Conservation (phyloP, 2,888 invertebrate genomes). For the Lycophotia porphyrea region DNA sequence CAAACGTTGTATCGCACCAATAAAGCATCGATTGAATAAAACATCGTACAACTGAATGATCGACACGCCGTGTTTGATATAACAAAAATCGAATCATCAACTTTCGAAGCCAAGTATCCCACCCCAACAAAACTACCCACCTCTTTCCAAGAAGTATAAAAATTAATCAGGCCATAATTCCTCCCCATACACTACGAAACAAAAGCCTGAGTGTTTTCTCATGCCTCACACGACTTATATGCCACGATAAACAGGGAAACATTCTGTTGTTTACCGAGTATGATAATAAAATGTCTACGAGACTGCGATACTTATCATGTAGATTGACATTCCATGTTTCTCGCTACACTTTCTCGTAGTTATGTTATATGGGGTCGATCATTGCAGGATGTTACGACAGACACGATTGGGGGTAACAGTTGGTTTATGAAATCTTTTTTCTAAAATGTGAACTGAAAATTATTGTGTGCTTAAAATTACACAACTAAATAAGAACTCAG, state of each 20-base stretch:
- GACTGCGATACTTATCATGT: conserved; percentile 19
- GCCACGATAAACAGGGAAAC: conserved; percentile 30
- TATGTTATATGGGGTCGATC: not conserved
- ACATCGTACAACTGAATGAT: too few relatives aligned
- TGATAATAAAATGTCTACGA: conserved; percentile 37
- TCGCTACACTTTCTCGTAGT: not conserved
- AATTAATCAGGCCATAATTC: conserved; percentile 36
- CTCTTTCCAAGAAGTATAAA: conserved; percentile 9
- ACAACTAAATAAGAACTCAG: too few relatives aligned
- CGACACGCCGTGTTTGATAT: too few relatives aligned
- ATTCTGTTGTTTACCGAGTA: conserved; percentile 42
- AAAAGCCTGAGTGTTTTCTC: conserved; percentile 47
- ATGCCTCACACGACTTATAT: conserved; percentile 35
- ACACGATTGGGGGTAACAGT: not conserved
- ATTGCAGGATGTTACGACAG: conserved; percentile 8
- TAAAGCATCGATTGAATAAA: too few relatives aligned
- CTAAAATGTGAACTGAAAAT: too few relatives aligned
- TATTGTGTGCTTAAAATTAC: too few relatives aligned
- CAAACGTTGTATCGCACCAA: too few relatives aligned
- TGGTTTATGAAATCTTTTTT: not conserved
- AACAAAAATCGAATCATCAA: too few relatives aligned
- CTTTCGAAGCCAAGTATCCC: too few relatives aligned
- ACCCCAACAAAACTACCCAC: not conserved
- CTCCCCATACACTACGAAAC: conserved; percentile 15
- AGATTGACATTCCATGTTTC: conserved; percentile 46